Evolutionary conservation across 2,797 vertebrate genomes (phyloP).

Genomic region (Apodemus agrarius): DNA sequence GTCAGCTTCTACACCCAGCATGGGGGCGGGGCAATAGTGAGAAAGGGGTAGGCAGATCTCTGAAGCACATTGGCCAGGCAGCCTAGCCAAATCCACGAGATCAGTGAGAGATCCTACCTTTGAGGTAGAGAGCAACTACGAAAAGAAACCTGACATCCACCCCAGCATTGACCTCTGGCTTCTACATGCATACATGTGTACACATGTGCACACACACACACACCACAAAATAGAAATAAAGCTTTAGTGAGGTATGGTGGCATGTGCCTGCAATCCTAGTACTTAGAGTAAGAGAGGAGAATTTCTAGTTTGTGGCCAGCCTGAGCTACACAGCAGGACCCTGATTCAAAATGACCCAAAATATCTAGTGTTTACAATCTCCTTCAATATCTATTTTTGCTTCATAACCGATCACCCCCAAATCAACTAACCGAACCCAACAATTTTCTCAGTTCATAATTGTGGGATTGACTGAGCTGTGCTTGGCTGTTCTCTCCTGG

Average conservation of each 20-base stretch:
- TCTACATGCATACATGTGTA: no score
- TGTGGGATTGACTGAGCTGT: background rate
- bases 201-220: background rate
- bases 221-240: background rate
- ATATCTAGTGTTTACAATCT: background rate
- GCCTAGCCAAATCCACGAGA: background rate
- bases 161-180: background rate
- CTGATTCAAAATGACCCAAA: background rate
- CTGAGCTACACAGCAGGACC: background rate
- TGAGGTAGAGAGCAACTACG: background rate
- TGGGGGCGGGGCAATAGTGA: no score
- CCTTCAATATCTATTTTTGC: background rate
- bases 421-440: background rate
- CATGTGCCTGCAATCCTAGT: background rate
- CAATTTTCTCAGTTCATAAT: background rate
- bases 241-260: background rate
- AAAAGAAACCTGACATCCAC: background rate
- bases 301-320: background rate
- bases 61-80: background rate
- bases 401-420: background rate
- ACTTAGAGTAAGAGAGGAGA: background rate
- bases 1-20: no score
- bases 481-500: background rate
- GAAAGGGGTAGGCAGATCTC: no score
- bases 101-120: background rate